Evolutionary conservation across 1,140 invertebrate species (phyloP).

Genomic region (Nasonia giraulti): DNA sequence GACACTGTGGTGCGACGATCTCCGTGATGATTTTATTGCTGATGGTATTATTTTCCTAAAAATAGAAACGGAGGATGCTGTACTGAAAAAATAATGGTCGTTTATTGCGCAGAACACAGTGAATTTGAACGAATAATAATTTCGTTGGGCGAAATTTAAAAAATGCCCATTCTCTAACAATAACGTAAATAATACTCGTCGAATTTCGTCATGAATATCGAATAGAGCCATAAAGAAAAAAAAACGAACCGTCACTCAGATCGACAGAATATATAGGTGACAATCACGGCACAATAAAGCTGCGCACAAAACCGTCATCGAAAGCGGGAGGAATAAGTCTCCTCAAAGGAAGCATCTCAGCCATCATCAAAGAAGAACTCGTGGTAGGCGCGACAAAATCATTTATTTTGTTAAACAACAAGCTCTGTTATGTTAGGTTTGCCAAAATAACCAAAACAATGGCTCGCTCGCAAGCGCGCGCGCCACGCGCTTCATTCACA

Average conservation of each 20-base stretch:
- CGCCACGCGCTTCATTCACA: slow-evolving; percentile 56
- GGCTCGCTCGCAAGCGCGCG: slow-evolving; percentile 52
- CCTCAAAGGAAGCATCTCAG: slow-evolving; percentile 16
- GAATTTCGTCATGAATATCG: too few relatives aligned
- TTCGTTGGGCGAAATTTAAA: too few relatives aligned
- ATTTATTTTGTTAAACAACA: slow-evolving; percentile 73
- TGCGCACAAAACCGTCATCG: neutral
- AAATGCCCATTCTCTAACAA: too few relatives aligned
- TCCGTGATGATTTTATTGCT: neutral
- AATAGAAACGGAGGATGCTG: neutral
- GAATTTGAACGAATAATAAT: too few relatives aligned
- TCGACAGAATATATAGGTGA: slow-evolving; percentile 24
- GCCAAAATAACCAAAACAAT: slow-evolving; percentile 72
- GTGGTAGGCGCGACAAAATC: slow-evolving; percentile 63
- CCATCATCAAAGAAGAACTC: slow-evolving; percentile 13
- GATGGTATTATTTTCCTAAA: neutral
- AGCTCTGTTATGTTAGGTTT: slow-evolving; percentile 69
- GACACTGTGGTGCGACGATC: neutral
- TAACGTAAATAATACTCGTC: too few relatives aligned
- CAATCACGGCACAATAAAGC: slow-evolving; percentile 26
- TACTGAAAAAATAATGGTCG: neutral
- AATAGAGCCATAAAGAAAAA: neutral
- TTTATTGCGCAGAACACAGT: too few relatives aligned
- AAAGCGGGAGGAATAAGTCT: neutral
- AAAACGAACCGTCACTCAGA: neutral